Evolutionary conservation across 2,888 invertebrate species (phyloP), one percentile per base, ranked within the genome.

Genomic region (Muscina levida): DNA sequence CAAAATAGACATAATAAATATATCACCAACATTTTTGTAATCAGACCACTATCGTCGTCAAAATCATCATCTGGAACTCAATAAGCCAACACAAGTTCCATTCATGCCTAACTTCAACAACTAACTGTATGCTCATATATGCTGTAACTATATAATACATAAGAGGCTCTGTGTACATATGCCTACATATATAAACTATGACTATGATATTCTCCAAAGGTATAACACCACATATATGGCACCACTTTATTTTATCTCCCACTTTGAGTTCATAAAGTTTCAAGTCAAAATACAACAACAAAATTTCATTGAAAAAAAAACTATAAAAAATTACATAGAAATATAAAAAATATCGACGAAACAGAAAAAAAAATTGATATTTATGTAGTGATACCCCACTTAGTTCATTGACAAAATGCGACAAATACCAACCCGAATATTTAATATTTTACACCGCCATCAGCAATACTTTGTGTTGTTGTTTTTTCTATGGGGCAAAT

Each of bases 341-440:
- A 31, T 31, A 3, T 31, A 31, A 31, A 31, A 31, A 48, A 8
- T 24, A 24, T 22, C 3, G 22, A 2, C 15, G 1, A 17, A 24
- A 67, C 26, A 19, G 31, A 17, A 13, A 67, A 44, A 42, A n/a
- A 70, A 57, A 44, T 42, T 71, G 70, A 44, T 48, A 71, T 46
- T 59, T 59, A 31, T 17, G 13, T 53, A 15, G 13, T 66, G 62
- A 15, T 15, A 42, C 62, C 51, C 53, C 72, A 72, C 65, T 65
- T 56, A 65, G 53, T 72, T 42, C 62, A 62, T 62, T 72, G 42
- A 72, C 62, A 72, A 72, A 72, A 17, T 8, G n/a, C 56, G 57
- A 46, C 15, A 13, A 6, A 1, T 15, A 5, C 15, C 46, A 46
- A 15, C 13, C 46, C 46, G 46, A 48, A 59, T 66, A n/a, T 42